phyloP scores from a whole-genome alignment of 92 coral and sea anemone genomes.

The Porites lobata region DNA sequence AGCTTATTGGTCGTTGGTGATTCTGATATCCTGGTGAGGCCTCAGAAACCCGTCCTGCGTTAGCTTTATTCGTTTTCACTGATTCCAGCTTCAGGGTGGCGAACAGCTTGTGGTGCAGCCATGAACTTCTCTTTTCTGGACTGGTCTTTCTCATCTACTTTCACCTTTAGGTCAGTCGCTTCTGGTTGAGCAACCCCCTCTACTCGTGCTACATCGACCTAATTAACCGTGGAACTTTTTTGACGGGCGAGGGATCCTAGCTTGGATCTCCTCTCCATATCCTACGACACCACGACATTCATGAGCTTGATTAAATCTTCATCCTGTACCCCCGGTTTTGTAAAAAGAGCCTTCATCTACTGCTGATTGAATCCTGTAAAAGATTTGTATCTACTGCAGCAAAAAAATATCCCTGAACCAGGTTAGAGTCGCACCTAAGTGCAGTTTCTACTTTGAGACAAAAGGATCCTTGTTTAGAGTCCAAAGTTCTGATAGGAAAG shows the following conservation, averaged over 20 bases:
- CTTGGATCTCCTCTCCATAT: slow-evolving; percentile 54
- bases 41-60: not conserved
- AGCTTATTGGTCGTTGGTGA: not conserved
- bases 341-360: slow-evolving; percentile 56
- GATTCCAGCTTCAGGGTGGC: slow-evolving; percentile 45
- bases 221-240: slow-evolving; percentile 43
- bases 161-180: not conserved
- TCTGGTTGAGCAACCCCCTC: slow-evolving; percentile 20
- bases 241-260: not conserved
- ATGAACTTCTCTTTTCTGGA: slow-evolving; percentile 49
- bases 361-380: slow-evolving; percentile 50
- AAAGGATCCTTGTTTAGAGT: not conserved
- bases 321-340: slow-evolving; percentile 42
- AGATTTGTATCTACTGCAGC: slow-evolving; percentile 69
- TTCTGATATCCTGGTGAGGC: not conserved
- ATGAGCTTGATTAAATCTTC: slow-evolving; percentile 32
- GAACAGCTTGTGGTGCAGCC: slow-evolving; percentile 57
- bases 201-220: slow-evolving; percentile 43
- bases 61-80: slow-evolving; percentile 6
- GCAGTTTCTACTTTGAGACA: slow-evolving; percentile 19
- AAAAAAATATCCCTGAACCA: slow-evolving; percentile 61
- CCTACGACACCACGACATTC: slow-evolving; percentile 64
- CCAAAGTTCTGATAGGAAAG: slow-evolving; percentile 64
- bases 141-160: not conserved
- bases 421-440: slow-evolving; percentile 39